Percentiles rank a stretch among this genome's conserved stretches.
These are phyloP conservation scores for Palloptera scutellata DNA, from an alignment of 2,888 invertebrate species.

Conservation along the genomic window DNA sequence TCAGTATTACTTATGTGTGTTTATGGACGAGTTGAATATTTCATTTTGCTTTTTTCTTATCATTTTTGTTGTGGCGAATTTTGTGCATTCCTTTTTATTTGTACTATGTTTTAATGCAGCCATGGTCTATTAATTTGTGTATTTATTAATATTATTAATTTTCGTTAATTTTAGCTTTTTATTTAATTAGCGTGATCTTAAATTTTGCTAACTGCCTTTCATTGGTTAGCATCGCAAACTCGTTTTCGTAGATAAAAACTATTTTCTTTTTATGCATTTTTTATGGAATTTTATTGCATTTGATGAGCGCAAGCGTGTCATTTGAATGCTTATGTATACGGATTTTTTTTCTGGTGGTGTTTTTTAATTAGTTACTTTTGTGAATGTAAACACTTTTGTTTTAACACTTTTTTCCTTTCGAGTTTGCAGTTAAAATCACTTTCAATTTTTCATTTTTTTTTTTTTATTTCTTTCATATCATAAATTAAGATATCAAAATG, in stretches of 20 bases:
- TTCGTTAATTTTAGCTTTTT: not conserved
- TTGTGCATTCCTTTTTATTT: not conserved
- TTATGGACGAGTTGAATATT: too few relatives aligned
- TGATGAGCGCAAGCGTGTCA: conserved; percentile 2
- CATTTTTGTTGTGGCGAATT: too few relatives aligned
- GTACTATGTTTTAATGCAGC: not conserved
- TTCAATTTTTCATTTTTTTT: too few relatives aligned
- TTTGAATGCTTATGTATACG: not conserved
- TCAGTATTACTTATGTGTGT: too few relatives aligned
- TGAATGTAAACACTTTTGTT: not conserved
- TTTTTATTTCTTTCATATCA: too few relatives aligned
- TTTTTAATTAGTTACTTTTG: not conserved
- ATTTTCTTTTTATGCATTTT: too few relatives aligned
- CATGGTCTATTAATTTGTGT: conserved; percentile 23
- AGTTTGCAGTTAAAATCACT: too few relatives aligned
- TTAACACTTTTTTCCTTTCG: not conserved
- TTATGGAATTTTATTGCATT: not conserved
- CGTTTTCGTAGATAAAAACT: too few relatives aligned
- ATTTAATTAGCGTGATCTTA: not conserved
- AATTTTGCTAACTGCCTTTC: conserved; percentile 8
- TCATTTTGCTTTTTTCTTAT: too few relatives aligned
- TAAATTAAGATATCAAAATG: too few relatives aligned
- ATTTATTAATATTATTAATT: not conserved
- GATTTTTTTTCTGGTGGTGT: not conserved
- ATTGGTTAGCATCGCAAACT: not conserved